Evolutionary conservation across 2,888 invertebrate species (phyloP), one percentile per base, ranked within the genome.

Genomic region (Tromatobia lineatoria): DNA sequence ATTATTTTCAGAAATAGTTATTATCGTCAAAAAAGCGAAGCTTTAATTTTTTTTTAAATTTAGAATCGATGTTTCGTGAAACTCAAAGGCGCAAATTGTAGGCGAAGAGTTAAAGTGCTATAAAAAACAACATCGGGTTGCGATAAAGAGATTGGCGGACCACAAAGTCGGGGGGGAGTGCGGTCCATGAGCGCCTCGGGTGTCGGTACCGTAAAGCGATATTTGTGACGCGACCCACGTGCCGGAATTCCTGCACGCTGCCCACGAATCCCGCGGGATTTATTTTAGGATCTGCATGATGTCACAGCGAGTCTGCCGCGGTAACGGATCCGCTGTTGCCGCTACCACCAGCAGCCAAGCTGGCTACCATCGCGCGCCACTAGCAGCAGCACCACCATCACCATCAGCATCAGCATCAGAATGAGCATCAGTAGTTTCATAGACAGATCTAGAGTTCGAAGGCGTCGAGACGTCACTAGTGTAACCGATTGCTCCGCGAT

Each of bases 231-330:
- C 89, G 83, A 89, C 88, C 90, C 91, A 92, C 90, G 90, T 92
- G 91, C 86, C 87, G 82, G 88, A 89, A 91, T 91, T 91, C 91
- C 88, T 88, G 86, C 87, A 86, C 71, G 86, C 90, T 87, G 87
- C 88, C 89, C 89, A 88, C 89, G 88, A 90, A 89, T 91, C 89
- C 88, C 90, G 88, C 89, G 88, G 89, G 90, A 91, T 92, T 91
- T 93, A 93, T 93, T 93, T 93, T 92, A 78, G 89, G 92, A 92
- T 85, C 89, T 64, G 80, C 85, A 85, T 91, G 92, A 93, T 92
- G 92, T 91, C 91, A 91, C 67, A 86, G 88, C 83, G 84, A 77
- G 87, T 82, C 80, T 69, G 64, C 77, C 75, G 73, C 79, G 77
- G 82, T 82, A 74, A 70, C 78, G 45, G 71, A 64, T 66, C 73